Percentiles rank a stretch among this genome's conserved stretches.
These are phyloP conservation scores for Agonopterix alstromeriana DNA, from an alignment of 2,888 invertebrate species.

Conservation along the genomic window DNA sequence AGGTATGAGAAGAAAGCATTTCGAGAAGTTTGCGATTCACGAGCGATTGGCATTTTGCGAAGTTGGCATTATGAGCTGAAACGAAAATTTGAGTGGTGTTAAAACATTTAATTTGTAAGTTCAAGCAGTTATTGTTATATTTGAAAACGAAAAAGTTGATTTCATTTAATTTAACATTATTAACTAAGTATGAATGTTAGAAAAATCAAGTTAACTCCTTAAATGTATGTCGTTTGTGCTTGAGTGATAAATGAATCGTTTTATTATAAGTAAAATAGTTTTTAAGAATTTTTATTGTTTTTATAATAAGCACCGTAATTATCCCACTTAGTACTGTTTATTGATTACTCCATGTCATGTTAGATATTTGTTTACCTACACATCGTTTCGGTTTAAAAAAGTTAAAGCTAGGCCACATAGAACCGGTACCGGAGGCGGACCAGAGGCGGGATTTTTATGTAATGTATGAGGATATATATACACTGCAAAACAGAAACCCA, in stretches of 20 bases:
- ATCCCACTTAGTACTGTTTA: no score
- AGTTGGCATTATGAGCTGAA: no score
- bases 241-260: slow-evolving; percentile 8
- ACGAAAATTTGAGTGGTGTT: no score
- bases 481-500: no score
- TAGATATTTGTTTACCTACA: no score
- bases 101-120: no score
- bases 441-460: no score
- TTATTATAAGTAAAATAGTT: slow-evolving; percentile 15
- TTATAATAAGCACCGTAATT: slow-evolving; percentile 18
- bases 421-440: no score
- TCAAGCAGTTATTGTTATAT: background rate
- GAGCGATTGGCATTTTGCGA: no score
- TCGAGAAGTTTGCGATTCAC: background rate
- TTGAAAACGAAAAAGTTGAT: background rate
- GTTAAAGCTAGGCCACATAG: no score
- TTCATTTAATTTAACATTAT: background rate
- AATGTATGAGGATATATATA: no score
- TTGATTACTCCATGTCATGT: no score
- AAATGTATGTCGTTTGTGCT: slow-evolving; percentile 7
- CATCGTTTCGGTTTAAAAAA: background rate
- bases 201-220: background rate
- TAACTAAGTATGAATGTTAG: background rate
- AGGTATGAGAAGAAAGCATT: background rate
- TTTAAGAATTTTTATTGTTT: slow-evolving; percentile 18